A percentile compares a stretch with the other conserved stretches of the same genome.
phyloP scores from a whole-genome alignment of 2,888 invertebrate species.

The Philereme vetulata region DNA sequence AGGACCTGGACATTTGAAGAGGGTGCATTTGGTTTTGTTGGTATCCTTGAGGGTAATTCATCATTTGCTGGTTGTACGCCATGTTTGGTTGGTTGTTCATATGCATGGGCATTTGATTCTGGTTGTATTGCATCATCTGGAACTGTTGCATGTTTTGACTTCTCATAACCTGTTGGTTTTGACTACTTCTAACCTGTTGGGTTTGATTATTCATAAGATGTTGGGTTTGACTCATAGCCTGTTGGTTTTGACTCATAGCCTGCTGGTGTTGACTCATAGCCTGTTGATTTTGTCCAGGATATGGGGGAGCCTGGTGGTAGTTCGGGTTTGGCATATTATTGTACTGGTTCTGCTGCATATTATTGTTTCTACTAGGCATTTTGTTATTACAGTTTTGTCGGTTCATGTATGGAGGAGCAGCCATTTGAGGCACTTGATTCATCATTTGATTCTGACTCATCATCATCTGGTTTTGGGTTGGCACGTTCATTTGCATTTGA shows the following conservation, averaged over 20 bases:
- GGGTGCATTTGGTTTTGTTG: slow-evolving; percentile 69
- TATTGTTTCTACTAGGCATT: slow-evolving; percentile 58
- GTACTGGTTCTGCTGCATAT: slow-evolving; percentile 21
- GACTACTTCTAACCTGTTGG: slow-evolving; percentile 63
- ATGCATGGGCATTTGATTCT: slow-evolving; percentile 61
- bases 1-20: slow-evolving; percentile 75
- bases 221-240: slow-evolving; percentile 52
- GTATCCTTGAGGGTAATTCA: slow-evolving; percentile 66
- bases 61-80: slow-evolving; percentile 63
- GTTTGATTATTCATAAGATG: slow-evolving; percentile 63
- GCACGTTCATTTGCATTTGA: slow-evolving; percentile 69
- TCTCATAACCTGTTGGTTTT: slow-evolving; percentile 65
- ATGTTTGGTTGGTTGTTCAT: slow-evolving; percentile 62
- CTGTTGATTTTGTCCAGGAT: slow-evolving; percentile 48
- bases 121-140: slow-evolving; percentile 71
- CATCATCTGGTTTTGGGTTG: slow-evolving; percentile 64
- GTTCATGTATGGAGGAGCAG: slow-evolving; percentile 55
- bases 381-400: slow-evolving; percentile 64
- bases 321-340: slow-evolving; percentile 63
- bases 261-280: slow-evolving; percentile 67
- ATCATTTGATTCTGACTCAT: slow-evolving; percentile 55
- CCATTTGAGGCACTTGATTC: slow-evolving; percentile 55
- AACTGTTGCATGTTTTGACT: slow-evolving; percentile 71
- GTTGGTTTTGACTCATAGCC: slow-evolving; percentile 57
- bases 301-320: slow-evolving; percentile 63